Evolutionary conservation across 2,888 invertebrate species (phyloP), one percentile per base, ranked within the genome.

Genomic region (Nomada lathburiana): DNA sequence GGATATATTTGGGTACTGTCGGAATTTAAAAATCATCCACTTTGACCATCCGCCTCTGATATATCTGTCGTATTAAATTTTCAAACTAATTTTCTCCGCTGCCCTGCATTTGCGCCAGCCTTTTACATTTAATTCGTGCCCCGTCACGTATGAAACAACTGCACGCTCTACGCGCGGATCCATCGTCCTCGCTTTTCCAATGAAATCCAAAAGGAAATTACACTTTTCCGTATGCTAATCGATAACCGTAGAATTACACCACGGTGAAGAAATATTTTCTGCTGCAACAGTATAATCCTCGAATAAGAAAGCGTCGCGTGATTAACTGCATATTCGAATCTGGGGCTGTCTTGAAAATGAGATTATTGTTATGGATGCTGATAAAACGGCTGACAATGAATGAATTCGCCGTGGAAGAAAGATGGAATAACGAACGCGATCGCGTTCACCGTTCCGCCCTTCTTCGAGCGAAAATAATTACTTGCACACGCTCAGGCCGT

Each of bases 401-500:
- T 79, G 63, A 76, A 79, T 69, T 23, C 57, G 23, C 11, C 18
- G 13, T 3, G 18, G n/a, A 42, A 57, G 29, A 2, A n/a, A 42
- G 13, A 23, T 7, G 36, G 55, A 69, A 20, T 47, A 63, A 68
- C 10, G 65, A 18, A 55, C 18, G 44, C 59, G 76, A 70, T 65
- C 76, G 29, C 59, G 69, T 70, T 53, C 57, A 52, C 64, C n/a
- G 42, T 42, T 13, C 23, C 36, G 13, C 63, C 47, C 62, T 26
- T 55, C 50, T 26, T 18, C 47, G 47, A 60, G 80, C 67, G 74
- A 70, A 75, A 71, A 75, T 80, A 82, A 82, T 80, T 82, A 75
- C 70, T 80, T 69, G 71, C 63, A 67, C 75, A 75, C 75, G 75
- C 67, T 75, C 44, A 63, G 53, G 75, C 82, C 75, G 82, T 80